Evolutionary conservation across 1,140 invertebrate species (phyloP).

Genomic region (Rhizoglyphus robini): DNA sequence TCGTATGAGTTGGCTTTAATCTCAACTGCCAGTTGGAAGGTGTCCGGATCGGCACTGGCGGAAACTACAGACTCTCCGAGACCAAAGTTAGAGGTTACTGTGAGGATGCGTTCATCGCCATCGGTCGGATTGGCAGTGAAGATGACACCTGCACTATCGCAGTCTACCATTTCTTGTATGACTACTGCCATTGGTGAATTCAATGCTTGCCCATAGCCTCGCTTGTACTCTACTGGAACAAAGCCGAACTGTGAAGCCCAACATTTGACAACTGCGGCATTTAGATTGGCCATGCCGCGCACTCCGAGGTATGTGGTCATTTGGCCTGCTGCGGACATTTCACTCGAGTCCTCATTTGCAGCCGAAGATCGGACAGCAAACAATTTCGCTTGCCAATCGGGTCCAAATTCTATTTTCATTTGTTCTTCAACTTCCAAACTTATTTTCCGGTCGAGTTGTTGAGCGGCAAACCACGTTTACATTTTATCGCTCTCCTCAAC

Average conservation of each 20-base stretch:
- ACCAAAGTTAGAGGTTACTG: slow-evolving; percentile 63
- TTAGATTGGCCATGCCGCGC: slow-evolving; percentile 35
- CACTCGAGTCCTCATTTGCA: slow-evolving; percentile 55
- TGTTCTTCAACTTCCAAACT: background rate
- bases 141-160: slow-evolving; percentile 57
- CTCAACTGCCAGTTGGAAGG: slow-evolving; percentile 39
- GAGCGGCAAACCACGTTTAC: background rate
- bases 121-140: slow-evolving; percentile 60
- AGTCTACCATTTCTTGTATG: slow-evolving; percentile 56
- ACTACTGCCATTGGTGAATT: slow-evolving; percentile 59
- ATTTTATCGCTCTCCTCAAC: background rate
- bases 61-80: slow-evolving; percentile 63
- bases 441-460: background rate
- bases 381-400: background rate
- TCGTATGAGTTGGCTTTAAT: slow-evolving; percentile 2
- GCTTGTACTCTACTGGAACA: slow-evolving; percentile 56
- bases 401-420: background rate
- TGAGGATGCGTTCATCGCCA: slow-evolving; percentile 48
- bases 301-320: slow-evolving; percentile 60
- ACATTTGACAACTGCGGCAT: slow-evolving; percentile 48
- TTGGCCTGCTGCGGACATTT: slow-evolving; percentile 66
- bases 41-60: slow-evolving; percentile 55
- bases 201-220: slow-evolving; percentile 49
- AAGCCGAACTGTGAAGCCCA: slow-evolving; percentile 64
- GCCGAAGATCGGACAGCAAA: slow-evolving; percentile 49